Evolutionary conservation across 2,888 invertebrate genomes (phyloP), one percentile per base, ranked within the genome.

Genomic region (Platycheirus albimanus): DNA sequence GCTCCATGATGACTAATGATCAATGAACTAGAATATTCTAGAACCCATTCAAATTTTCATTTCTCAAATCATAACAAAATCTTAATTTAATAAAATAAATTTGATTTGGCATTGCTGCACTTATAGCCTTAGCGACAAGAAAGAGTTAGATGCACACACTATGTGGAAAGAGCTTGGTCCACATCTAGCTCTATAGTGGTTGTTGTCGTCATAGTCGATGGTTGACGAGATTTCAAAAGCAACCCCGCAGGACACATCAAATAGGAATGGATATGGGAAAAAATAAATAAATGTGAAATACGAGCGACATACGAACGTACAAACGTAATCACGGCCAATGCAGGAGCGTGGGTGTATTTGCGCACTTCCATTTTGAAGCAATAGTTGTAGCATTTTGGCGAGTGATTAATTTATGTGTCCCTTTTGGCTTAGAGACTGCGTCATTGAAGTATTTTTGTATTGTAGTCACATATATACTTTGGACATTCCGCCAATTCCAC

Each of bases 211-310:
- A 45, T 61, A 24, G 36, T 54, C 75, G 63, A 47, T 36, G 69
- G 63, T 71, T 71, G 81, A 76, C 70, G 81, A 77, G 66, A 71
- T 77, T 81, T 77, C 71, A 81, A 81, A 71, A 77, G 77, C 71
- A 81, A 49, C 47, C 80, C 81, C 76, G 41, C 81, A 81, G 81
- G 77, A 81, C 71, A 81, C 71, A 81, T 81, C 81, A 81, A 70
- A 80, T 70, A 58, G 56, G 1, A 80, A 69, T 75, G 74, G 69
- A 56, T 75, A 80, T 75, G 64, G 69, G n/a, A 64, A 24, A 75
- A 80, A 56, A 69, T 75, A 75, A 75, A 80, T 80, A 70, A 63
- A 70, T 71, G 64, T 58, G 66, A 66, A 76, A 81, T 71, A 64
- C 64, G n/a, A 30, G 7, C 2, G 38, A 17, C n/a, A 61, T 43